phyloP scores from a whole-genome alignment of 2,888 invertebrate species.

The Stenchaetothrips biformis region DNA sequence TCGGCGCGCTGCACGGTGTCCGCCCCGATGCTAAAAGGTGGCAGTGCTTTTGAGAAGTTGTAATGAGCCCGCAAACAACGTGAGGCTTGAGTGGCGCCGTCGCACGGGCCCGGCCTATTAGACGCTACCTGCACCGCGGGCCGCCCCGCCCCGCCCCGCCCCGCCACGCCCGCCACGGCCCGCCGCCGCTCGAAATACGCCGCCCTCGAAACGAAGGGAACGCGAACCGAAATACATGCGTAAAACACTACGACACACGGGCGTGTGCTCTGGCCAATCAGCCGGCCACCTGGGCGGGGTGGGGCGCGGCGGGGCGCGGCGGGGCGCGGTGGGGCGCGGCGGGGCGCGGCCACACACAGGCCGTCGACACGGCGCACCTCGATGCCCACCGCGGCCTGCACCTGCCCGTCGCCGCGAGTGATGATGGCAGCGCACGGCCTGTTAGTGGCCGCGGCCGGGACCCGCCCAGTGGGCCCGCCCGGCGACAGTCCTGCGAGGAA shows the following conservation, averaged over 20 bases:
- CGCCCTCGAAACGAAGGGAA: neutral
- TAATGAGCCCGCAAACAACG: conserved; percentile 6
- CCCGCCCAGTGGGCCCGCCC: too few relatives aligned
- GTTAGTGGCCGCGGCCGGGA: too few relatives aligned
- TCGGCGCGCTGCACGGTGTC: neutral
- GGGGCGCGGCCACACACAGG: neutral
- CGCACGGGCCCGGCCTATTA: neutral
- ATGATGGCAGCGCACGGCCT: neutral
- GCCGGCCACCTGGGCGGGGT: neutral
- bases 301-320: neutral
- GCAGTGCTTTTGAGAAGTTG: neutral
- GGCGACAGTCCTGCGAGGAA: too few relatives aligned
- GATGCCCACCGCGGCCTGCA: too few relatives aligned
- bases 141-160: neutral
- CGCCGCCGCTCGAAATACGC: neutral
- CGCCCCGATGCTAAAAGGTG: too few relatives aligned
- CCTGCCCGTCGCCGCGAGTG: too few relatives aligned
- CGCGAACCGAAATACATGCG: neutral
- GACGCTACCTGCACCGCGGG: neutral
- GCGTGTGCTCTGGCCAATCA: neutral
- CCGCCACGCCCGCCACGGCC: neutral
- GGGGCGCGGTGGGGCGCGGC: neutral
- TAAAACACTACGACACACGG: neutral
- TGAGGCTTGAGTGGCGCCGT: neutral
- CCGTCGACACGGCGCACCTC: neutral